A percentile compares a stretch with the other conserved stretches of the same genome.
Evolutionary conservation across 2,113 vertebrate species (phyloP).

Genomic region (Platichthys flesus): DNA sequence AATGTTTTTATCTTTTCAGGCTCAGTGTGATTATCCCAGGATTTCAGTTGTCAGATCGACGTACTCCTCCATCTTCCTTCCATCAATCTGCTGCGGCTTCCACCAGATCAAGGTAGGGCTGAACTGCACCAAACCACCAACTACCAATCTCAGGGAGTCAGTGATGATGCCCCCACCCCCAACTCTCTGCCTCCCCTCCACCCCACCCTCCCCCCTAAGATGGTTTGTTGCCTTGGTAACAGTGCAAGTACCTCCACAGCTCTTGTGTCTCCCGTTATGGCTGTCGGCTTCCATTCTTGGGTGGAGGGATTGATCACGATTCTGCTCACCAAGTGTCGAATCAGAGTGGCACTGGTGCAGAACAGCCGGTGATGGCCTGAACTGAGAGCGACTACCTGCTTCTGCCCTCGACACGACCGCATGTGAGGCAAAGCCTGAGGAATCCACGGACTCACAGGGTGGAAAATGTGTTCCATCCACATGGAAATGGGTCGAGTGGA

Average conservation of each 20-base stretch:
- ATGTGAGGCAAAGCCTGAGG: conserved; percentile 19
- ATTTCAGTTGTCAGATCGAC: conserved; percentile 23
- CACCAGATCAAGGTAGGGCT: conserved; percentile 34
- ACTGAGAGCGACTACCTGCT: conserved; percentile 21
- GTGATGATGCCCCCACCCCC: conserved; percentile 35
- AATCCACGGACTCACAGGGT: conserved; percentile 11
- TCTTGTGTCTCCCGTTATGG: conserved; percentile 71
- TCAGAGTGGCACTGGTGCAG: conserved; percentile 49
- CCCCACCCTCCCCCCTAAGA: neutral
- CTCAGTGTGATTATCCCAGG: conserved; percentile 8
- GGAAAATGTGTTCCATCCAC: conserved; percentile 31
- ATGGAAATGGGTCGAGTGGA: neutral
- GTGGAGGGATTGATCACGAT: conserved; percentile 62
- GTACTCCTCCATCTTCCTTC: conserved; percentile 8
- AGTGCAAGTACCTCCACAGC: conserved; percentile 64
- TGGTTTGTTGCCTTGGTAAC: conserved; percentile 77
- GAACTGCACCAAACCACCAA: conserved; percentile 63
- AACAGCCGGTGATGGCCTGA: conserved; percentile 39
- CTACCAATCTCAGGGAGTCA: conserved; percentile 61
- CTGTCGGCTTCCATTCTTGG: conserved; percentile 69
- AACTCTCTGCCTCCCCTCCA: neutral
- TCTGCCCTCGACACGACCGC: neutral
- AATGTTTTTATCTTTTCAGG: conserved; percentile 13
- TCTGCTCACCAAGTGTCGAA: conserved; percentile 52
- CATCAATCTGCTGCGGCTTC: conserved; percentile 15